Percentiles rank a stretch among this genome's conserved stretches.
Conservation (phyloP, 2,113 vertebrate species). For the Trichomycterus rosablanca region DNA sequence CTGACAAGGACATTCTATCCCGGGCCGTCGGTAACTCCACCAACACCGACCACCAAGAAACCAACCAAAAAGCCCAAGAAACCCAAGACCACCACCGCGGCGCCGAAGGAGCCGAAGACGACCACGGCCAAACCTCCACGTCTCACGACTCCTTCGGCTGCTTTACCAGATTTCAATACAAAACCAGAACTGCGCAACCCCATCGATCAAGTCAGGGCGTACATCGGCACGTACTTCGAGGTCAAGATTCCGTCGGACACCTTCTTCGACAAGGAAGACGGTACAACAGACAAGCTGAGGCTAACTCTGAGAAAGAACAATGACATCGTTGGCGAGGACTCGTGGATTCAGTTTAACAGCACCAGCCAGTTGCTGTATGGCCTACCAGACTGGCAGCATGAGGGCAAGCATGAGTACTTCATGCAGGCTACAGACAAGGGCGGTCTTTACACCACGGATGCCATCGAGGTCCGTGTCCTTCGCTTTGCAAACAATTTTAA, state of each 20-base stretch:
- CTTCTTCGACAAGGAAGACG: conserved; percentile 91
- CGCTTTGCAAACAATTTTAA: conserved; percentile 76
- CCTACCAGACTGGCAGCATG: conserved; percentile 76
- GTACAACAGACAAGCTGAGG: conserved; percentile 90
- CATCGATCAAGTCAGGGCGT: conserved; percentile 84
- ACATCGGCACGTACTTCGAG: conserved; percentile 95
- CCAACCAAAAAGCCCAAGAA: conserved; percentile 71
- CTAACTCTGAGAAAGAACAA: conserved; percentile 83
- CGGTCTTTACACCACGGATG: conserved; percentile 80
- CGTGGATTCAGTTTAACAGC: conserved; percentile 95
- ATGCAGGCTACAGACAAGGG: conserved; percentile 94
- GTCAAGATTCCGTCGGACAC: conserved; percentile 93
- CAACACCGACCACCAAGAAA: conserved; percentile 76
- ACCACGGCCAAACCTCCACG: conserved; percentile 69
- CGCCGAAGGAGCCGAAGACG: conserved; percentile 71
- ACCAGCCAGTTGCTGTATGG: conserved; percentile 95
- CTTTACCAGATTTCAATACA: conserved; percentile 66
- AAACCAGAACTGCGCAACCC: conserved; percentile 82
- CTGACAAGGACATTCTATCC: conserved; percentile 71
- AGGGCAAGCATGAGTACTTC: conserved; percentile 92
- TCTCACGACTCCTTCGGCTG: conserved; percentile 67
- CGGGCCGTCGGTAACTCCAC: conserved; percentile 75
- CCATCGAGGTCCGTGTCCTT: conserved; percentile 90
- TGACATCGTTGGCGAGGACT: conserved; percentile 78
- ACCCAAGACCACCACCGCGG: conserved; percentile 77